phyloP scores from a whole-genome alignment of 2,113 vertebrate genomes.

The Gulo gulo region DNA sequence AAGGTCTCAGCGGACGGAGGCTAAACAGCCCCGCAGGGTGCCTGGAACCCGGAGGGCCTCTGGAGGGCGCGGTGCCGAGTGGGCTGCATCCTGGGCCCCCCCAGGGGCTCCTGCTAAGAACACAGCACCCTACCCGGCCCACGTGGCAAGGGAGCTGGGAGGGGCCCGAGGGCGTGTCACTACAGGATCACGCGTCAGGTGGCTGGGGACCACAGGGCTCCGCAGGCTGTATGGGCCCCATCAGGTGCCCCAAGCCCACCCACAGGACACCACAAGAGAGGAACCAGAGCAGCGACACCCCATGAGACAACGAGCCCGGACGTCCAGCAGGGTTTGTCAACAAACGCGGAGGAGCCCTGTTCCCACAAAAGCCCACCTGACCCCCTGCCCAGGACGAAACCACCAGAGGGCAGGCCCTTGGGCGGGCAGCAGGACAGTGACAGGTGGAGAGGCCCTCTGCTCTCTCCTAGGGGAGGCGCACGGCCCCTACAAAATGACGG shows the following conservation, averaged over 20 bases:
- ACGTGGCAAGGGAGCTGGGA: not conserved
- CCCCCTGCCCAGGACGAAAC: not conserved
- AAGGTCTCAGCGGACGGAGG: not conserved
- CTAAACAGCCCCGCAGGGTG: not conserved
- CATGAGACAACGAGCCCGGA: not conserved
- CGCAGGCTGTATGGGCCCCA: not conserved
- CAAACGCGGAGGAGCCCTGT: not conserved
- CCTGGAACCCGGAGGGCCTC: not conserved
- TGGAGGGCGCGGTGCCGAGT: not conserved
- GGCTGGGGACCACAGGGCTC: not conserved
- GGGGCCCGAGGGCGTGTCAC: not conserved
- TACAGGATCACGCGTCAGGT: not conserved
- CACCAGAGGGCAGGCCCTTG: not conserved
- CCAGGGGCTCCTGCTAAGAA: not conserved
- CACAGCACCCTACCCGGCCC: not conserved
- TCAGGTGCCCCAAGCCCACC: not conserved
- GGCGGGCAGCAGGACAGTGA: not conserved
- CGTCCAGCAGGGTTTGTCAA: fast-evolving
- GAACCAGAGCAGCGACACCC: not conserved
- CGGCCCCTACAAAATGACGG: not conserved
- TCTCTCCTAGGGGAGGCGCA: not conserved
- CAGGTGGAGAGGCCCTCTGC: not conserved
- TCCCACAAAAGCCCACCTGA: not conserved
- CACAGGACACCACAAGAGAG: not conserved
- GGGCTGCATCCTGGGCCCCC: too few relatives aligned